Percentiles rank a stretch among this genome's conserved stretches.
phyloP scores from a whole-genome alignment of 2,113 vertebrate genomes.

The Vireo altiloquus region DNA sequence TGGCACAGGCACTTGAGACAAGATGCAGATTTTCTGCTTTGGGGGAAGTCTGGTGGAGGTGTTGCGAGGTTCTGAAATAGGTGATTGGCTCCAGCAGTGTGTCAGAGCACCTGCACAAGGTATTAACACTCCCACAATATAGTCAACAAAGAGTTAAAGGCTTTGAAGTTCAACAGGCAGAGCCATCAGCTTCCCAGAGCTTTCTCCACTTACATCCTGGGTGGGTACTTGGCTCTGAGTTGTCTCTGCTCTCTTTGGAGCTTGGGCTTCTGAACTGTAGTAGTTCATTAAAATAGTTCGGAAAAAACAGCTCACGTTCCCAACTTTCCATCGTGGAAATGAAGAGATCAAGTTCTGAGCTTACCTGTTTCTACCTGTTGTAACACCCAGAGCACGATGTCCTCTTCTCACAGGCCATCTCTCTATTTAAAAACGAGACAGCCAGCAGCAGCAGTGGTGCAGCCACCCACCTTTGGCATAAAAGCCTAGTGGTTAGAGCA shows the following conservation, averaged over 20 bases:
- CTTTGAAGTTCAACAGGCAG: not conserved
- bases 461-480: not conserved
- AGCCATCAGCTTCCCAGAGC: not conserved
- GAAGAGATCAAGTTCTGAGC: not conserved
- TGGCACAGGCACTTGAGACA: not conserved
- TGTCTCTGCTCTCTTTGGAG: not conserved
- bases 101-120: not conserved
- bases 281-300: not conserved
- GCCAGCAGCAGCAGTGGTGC: not conserved
- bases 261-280: not conserved
- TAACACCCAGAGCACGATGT: not conserved
- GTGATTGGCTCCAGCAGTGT: not conserved
- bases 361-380: not conserved
- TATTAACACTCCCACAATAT: not conserved
- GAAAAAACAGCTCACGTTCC: rapidly evolving
- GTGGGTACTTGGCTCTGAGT: not conserved
- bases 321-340: not conserved
- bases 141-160: not conserved
- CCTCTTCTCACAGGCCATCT: not conserved
- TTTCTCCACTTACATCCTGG: not conserved
- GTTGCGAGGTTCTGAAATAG: not conserved
- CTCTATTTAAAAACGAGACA: not conserved
- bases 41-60: not conserved
- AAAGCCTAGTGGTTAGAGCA: not conserved
- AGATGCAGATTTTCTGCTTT: not conserved